Evolutionary conservation across 2,888 invertebrate genomes (phyloP), one percentile per base, ranked within the genome.

Genomic region (Caenorhabditis sp.): DNA sequence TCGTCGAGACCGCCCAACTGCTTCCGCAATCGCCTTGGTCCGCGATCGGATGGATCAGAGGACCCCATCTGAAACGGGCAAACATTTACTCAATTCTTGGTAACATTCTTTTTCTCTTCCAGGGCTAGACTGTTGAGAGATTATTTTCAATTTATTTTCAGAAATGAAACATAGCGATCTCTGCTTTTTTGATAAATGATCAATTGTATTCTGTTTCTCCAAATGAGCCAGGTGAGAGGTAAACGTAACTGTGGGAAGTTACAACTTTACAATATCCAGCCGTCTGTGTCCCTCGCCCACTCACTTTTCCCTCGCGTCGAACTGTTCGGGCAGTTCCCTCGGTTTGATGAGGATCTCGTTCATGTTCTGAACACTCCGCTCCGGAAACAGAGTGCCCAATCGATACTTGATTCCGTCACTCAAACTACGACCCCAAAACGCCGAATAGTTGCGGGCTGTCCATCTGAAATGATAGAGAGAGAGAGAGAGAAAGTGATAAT

Each of bases 1-100:
- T 93, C 0, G 95, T 94, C 0, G 95, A 94, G 26, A 96, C 92
- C 0, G 95, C 96, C 96, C 96, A 97, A 71, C 81, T 81, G 0
- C 95, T 93, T 0, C 94, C 96, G 89, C 96, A 93, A 91, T 93
- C 92, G 20, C 92, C 92, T 87, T 92, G 92, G 82, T 92, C 92
- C 37, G 89, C 84, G n/a, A 92, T 89, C 0, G 92, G 92, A 0
- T 93, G 92, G 56, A 96, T 93, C 83, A 92, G 92, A 1, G 91
- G 91, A 0, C 92, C 92, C 96, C 96, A 96, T 56, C 79, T 79
- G 66, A 6, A 77, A 52, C 24, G 3, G 46, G 26, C n/a, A n/a
- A n/a, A n/a, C n/a, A n/a, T n/a, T n/a, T n/a, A n/a, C n/a, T n/a
- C n/a, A n/a, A n/a, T n/a, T n/a, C n/a, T n/a, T n/a, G n/a, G n/a